phyloP scores from a whole-genome alignment of 2,113 vertebrate species.

The Egretta garzetta region DNA sequence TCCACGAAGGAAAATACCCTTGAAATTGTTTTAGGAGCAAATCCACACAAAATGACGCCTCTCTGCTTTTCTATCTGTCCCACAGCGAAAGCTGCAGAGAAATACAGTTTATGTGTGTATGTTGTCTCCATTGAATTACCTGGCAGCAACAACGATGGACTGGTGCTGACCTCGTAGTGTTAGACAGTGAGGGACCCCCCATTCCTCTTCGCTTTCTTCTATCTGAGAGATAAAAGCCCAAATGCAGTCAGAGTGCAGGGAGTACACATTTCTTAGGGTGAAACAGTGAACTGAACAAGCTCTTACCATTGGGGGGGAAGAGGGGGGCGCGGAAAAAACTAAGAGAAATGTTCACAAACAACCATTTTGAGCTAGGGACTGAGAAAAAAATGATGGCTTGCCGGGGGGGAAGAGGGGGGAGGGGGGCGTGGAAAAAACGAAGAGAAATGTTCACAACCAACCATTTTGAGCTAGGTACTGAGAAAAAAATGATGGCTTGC shows the following conservation, averaged over 20 bases:
- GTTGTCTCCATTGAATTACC: constrained; percentile 73
- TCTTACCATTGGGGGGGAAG: background rate
- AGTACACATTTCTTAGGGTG: background rate
- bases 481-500: background rate
- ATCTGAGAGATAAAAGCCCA: constrained; percentile 78
- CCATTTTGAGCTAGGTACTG: background rate
- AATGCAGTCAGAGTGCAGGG: background rate
- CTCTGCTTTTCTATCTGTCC: background rate
- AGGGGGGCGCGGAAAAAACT: no score
- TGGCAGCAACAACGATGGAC: constrained; percentile 92
- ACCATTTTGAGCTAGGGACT: background rate
- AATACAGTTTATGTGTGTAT: background rate
- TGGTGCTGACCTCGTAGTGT: constrained; percentile 90
- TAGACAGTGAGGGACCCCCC: constrained; percentile 94
- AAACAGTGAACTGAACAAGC: background rate
- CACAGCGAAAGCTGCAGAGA: background rate
- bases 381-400: background rate
- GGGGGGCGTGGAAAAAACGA: no score
- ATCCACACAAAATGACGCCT: background rate
- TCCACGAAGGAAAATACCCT: background rate
- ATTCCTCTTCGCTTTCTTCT: constrained; percentile 94
- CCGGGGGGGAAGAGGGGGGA: background rate
- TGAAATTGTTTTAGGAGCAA: background rate
- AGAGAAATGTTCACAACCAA: background rate
- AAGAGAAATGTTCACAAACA: no score